These are phyloP conservation scores for Acromyrmex heyeri DNA, from an alignment of 1,140 invertebrate species.

Conservation along the genomic window DNA sequence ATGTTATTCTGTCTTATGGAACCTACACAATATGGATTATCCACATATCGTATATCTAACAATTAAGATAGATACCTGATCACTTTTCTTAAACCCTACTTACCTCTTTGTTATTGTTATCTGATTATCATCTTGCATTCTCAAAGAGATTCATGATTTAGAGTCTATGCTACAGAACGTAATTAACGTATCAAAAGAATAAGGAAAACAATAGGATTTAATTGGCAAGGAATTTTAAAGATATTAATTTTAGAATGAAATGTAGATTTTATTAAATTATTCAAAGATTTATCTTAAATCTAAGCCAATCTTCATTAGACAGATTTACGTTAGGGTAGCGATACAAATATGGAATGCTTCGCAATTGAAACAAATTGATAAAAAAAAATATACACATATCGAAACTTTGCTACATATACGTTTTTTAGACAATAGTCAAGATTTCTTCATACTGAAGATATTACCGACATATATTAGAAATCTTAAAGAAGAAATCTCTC, in stretches of 20 bases:
- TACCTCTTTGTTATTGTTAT: not conserved
- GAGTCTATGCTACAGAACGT: not conserved
- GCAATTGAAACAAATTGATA: not conserved
- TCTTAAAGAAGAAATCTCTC: not conserved
- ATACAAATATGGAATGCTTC: conserved; percentile 48
- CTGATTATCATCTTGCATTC: not conserved
- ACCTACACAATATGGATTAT: not conserved
- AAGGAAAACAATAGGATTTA: conserved; percentile 8
- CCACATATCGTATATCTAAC: not conserved
- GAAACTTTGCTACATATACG: not conserved
- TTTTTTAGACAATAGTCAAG: not conserved
- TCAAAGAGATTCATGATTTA: not conserved
- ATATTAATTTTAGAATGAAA: not conserved
- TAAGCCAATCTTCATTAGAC: not conserved
- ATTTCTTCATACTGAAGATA: conserved; percentile 6
- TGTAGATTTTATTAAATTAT: conserved; percentile 44
- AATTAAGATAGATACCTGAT: not conserved
- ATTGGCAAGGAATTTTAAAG: not conserved
- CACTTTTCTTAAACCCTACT: conserved; percentile 1
- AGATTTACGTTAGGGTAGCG: not conserved
- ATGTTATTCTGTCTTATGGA: not conserved
- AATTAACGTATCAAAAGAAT: not conserved
- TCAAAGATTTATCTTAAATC: not conserved
- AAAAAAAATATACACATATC: conserved; percentile 5
- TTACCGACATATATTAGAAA: not conserved